Conservation (phyloP, 2,113 vertebrate species). For the Erythrolamprus reginae region DNA sequence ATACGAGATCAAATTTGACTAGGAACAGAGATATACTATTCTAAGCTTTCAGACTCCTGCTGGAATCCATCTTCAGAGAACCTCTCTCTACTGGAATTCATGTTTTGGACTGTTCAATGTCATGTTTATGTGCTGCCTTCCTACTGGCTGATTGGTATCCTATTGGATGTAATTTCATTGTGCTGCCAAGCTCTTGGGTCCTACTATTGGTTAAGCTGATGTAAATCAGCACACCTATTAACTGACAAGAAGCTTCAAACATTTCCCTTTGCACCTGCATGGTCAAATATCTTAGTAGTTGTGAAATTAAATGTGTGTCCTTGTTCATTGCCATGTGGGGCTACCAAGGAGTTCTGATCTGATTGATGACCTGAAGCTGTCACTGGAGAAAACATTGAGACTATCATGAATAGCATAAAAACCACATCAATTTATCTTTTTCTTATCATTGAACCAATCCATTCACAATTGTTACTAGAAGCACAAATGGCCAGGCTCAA, state of each 20-base stretch:
- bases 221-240: not conserved
- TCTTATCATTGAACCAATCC: not conserved
- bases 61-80: not conserved
- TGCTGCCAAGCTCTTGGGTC: not conserved
- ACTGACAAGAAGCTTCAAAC: not conserved
- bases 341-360: not conserved
- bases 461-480: not conserved
- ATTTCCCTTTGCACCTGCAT: not conserved
- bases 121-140: not conserved
- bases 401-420: not conserved
- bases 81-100: not conserved
- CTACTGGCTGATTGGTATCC: not conserved
- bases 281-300: not conserved
- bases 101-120: not conserved
- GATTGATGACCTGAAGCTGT: not conserved
- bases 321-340: not conserved
- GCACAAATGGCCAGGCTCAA: not conserved
- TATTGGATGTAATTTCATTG: not conserved
- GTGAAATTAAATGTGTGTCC: not conserved
- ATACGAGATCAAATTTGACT: not conserved
- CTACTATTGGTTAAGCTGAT: not conserved
- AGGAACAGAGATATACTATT: not conserved
- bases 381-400: not conserved
- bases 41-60: not conserved
- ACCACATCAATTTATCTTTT: not conserved